Base-by-base conservation (phyloP, 2,797 vertebrate species). In the Craterocephalus amniculus region DNA sequence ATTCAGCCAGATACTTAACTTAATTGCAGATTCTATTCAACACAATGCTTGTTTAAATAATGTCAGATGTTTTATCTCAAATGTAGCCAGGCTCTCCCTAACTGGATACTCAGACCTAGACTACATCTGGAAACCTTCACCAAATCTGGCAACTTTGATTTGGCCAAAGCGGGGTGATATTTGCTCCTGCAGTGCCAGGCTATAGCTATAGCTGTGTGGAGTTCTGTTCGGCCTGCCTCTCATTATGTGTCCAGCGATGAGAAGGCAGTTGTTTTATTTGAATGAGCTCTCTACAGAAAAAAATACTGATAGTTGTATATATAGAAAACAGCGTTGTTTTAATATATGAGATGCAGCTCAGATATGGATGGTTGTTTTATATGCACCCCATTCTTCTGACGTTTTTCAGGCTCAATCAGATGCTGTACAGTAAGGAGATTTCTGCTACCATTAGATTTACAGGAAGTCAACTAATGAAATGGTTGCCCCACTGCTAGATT, bases 221-320 rank as follows among this genome's bases (percentile, higher is more conserved):
- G 70, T 70, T 75, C 61, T 73, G 63, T 85, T 75, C 36, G 34
- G 61, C 62, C 60, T 38, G 32, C 74, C 72, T 87, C 78, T 58
- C 80, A 79, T 69, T 84, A 78, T 74, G 76, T 87, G 81, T 67
- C 74, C 49, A 57, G 55, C 56, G 45, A 80, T 72, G 70, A 78
- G 34, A 67, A 31, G 71, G 71, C 38, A 55, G 57, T 64, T 57
- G 22, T 6, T 54, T 43, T 57, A 43, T 71, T 73, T 40, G 59
- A 78, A 66, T 55, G 45, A 58, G 26, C 58, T 35, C 11, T 35
- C 9, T 35, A 4, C 6, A 11, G 12, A 35, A 35, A 35, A 35
- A n/a, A 63, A 51, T 9, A 20, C 51, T 51, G 58, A 67, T 55
- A 7, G 9, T 24, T 14, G 35, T 49, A 56, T 52, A 14, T 63